These are phyloP conservation scores for Smittia aterrima DNA, from an alignment of 2,888 invertebrate genomes.

Conservation along the genomic window DNA sequence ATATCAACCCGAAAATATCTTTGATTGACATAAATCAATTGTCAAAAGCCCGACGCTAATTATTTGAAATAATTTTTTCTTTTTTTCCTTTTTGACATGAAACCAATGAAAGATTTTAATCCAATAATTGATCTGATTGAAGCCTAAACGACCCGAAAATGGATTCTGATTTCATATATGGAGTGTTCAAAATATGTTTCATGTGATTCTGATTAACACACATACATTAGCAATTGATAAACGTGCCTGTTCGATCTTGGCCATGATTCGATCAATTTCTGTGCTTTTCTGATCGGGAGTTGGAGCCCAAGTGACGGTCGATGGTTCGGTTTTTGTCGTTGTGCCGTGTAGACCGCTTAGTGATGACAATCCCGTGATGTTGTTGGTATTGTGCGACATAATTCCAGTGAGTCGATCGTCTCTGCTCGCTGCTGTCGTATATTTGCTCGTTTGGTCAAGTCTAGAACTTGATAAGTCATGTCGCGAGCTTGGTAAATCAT, in stretches of 20 bases:
- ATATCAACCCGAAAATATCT: too few species aligned
- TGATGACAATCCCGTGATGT: constrained; percentile 44
- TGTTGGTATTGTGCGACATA: constrained; percentile 51
- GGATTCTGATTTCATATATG: not conserved
- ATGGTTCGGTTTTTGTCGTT: constrained; percentile 40
- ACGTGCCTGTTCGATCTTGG: constrained; percentile 80
- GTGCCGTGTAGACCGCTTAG: constrained; percentile 41
- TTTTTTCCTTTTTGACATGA: not conserved
- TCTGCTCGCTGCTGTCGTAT: constrained; percentile 41
- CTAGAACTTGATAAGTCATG: not conserved
- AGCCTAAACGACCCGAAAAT: not conserved
- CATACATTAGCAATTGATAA: constrained; percentile 49
- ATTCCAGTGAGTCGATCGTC: constrained; percentile 42
- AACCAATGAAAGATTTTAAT: not conserved
- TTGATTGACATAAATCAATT: not conserved
- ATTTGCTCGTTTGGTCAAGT: constrained; percentile 41
- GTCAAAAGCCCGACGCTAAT: not conserved
- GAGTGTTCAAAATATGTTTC: constrained; percentile 5
- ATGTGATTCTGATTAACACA: constrained; percentile 46
- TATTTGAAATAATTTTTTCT: not conserved
- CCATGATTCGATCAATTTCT: constrained; percentile 92
- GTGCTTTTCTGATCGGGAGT: constrained; percentile 57
- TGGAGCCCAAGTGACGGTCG: constrained; percentile 54
- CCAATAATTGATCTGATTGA: not conserved
- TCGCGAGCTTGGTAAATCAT: constrained; percentile 51